phyloP scores from a whole-genome alignment of 2,113 vertebrate genomes.

The Boulengeromyrus knoepffleri region DNA sequence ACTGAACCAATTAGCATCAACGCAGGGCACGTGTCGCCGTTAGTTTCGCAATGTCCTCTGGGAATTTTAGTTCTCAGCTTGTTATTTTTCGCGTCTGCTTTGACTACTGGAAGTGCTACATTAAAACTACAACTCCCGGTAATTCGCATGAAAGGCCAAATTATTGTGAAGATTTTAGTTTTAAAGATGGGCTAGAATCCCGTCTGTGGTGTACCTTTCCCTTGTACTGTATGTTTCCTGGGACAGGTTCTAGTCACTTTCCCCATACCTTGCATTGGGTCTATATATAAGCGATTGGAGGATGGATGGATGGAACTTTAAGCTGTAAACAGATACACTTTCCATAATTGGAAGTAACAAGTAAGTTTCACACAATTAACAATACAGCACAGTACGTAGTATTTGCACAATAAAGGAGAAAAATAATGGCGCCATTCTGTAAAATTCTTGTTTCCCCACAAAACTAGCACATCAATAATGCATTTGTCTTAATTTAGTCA shows the following conservation, averaged over 20 bases:
- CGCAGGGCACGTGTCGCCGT: not conserved
- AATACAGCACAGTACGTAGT: not conserved
- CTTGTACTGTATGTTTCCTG: not conserved
- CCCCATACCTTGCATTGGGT: not conserved
- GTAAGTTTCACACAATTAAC: not conserved
- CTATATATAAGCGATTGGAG: not conserved
- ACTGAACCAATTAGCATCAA: constrained; percentile 24
- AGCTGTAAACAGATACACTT: not conserved
- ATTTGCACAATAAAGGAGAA: not conserved
- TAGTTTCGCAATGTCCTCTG: constrained; percentile 21
- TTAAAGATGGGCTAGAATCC: not conserved
- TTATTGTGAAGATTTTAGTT: not conserved
- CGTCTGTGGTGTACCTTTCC: not conserved
- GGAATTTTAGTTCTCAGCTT: constrained; percentile 38
- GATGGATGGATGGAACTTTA: not conserved
- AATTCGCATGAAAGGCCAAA: not conserved
- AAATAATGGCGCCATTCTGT: not conserved
- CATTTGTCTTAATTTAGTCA: not conserved
- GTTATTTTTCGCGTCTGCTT: not conserved
- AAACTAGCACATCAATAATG: not conserved
- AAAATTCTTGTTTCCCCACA: not conserved
- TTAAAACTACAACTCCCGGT: constrained; percentile 45
- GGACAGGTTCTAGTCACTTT: not conserved
- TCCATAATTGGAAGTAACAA: not conserved
- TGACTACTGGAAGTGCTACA: fast-evolving